Evolutionary conservation across 2,113 vertebrate species (phyloP).

Genomic region (cattle (Bos taurus)): DNA sequence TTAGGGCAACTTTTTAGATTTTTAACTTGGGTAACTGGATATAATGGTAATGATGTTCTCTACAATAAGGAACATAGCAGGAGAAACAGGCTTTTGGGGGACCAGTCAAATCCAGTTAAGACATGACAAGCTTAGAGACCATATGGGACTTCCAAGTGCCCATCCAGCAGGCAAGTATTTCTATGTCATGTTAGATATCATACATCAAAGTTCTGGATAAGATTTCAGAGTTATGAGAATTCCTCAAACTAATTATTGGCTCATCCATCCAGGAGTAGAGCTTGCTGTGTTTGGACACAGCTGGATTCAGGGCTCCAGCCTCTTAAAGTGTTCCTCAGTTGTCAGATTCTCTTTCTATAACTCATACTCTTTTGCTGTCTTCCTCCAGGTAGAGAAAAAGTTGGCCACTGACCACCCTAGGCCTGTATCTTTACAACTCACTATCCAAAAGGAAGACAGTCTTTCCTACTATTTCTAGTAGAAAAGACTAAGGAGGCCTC

Average conservation of each 20-base stretch:
- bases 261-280: neutral
- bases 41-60: neutral
- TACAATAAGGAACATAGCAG: neutral
- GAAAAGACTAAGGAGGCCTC: neutral
- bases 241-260: neutral
- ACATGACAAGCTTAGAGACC: neutral
- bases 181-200: neutral
- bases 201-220: neutral
- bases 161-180: neutral
- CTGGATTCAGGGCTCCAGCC: neutral
- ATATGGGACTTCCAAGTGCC: neutral
- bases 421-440: neutral
- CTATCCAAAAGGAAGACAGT: neutral
- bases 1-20: neutral
- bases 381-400: neutral
- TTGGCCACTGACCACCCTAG: neutral
- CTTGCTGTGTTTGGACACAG: neutral
- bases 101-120: neutral
- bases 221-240: neutral
- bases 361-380: neutral
- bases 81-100: neutral
- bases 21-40: neutral
- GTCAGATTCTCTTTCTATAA: neutral
- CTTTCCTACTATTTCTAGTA: neutral
- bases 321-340: neutral